Conservation (phyloP, 2,888 invertebrate species). For the Lasioglossum leucozonium region DNA sequence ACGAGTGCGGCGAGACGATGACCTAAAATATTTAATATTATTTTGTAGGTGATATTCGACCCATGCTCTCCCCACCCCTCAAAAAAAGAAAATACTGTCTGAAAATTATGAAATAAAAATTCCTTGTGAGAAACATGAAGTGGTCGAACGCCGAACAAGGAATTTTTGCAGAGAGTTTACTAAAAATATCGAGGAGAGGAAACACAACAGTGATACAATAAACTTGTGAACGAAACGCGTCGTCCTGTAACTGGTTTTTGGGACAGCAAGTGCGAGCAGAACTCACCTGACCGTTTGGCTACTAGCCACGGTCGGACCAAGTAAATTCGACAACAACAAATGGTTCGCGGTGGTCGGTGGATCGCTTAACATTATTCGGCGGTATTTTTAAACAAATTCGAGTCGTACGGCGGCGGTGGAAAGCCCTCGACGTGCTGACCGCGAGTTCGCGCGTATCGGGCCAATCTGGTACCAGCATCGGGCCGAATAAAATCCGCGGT, state of each 20-base stretch:
- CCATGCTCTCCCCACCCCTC: background rate
- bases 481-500: conserved; percentile 2
- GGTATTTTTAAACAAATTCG: conserved; percentile 1
- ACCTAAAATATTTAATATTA: background rate
- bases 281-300: background rate
- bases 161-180: background rate
- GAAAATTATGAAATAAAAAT: background rate
- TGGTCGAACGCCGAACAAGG: background rate
- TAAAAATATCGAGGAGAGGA: background rate
- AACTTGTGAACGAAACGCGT: background rate
- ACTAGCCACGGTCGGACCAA: background rate
- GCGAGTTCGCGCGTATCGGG: background rate
- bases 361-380: background rate
- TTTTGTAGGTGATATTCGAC: background rate
- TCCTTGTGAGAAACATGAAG: background rate
- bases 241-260: background rate
- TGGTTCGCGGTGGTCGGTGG: background rate
- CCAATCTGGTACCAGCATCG: background rate
- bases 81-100: background rate
- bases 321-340: background rate
- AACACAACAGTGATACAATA: background rate
- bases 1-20: background rate
- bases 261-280: background rate
- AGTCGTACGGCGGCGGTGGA: background rate
- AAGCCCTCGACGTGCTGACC: background rate